phyloP scores from a whole-genome alignment of 1,140 invertebrate genomes.

The Hetaerina americana region DNA sequence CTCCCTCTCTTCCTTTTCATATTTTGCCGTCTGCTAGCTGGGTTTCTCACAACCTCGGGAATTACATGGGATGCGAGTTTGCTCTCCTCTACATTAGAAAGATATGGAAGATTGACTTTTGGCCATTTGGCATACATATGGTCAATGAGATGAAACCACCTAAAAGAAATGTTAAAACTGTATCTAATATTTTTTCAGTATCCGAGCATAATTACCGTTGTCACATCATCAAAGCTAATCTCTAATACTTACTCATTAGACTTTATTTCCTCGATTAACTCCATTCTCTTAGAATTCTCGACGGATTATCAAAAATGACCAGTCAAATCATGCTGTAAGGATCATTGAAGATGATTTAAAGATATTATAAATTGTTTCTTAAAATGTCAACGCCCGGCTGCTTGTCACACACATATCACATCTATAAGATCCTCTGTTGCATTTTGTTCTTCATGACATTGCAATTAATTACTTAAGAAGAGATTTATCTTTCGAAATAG shows the following conservation, averaged over 20 bases:
- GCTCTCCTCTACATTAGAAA: neutral
- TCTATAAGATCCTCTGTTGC: neutral
- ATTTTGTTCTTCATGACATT: neutral
- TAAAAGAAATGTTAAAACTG: neutral
- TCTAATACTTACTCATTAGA: neutral
- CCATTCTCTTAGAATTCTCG: neutral
- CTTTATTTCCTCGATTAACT: neutral
- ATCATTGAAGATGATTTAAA: neutral
- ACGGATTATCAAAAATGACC: neutral
- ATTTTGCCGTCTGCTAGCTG: neutral
- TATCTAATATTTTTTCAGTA: neutral
- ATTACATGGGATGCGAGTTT: neutral
- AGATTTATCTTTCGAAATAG: neutral
- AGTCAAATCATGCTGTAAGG: neutral
- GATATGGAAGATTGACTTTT: neutral
- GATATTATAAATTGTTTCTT: neutral
- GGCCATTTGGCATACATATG: neutral
- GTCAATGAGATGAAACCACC: neutral
- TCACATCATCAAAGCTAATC: neutral
- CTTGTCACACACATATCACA: neutral
- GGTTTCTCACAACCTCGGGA: neutral
- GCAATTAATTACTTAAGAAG: neutral
- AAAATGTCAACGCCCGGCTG: neutral
- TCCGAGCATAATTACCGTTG: neutral
- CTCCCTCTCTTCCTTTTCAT: neutral